phyloP scores from a whole-genome alignment of 1,140 invertebrate genomes.

The Zaprionus camerounensis region DNA sequence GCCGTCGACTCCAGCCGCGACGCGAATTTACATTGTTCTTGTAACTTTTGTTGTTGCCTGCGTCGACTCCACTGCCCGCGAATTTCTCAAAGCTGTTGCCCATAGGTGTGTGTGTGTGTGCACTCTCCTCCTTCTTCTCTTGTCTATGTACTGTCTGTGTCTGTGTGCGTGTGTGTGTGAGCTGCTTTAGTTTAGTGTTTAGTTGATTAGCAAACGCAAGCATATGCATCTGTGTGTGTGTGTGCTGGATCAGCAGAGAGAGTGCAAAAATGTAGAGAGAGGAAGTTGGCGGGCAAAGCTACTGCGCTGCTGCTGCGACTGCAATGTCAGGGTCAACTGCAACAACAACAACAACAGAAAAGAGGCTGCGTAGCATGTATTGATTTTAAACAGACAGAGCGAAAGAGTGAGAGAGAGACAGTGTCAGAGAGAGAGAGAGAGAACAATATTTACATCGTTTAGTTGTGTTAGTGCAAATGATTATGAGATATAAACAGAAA shows the following conservation, averaged over 20 bases:
- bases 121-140: not conserved
- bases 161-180: not conserved
- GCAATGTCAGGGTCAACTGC: slow-evolving; percentile 44
- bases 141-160: not conserved
- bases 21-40: slow-evolving; percentile 31
- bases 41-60: too few relatives aligned
- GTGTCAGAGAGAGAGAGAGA: not conserved
- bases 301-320: slow-evolving; percentile 26
- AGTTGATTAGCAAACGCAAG: not conserved
- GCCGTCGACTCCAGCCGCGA: slow-evolving; percentile 51
- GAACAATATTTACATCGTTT: not conserved
- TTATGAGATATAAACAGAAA: slow-evolving; percentile 1
- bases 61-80: slow-evolving; percentile 14
- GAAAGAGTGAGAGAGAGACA: not conserved
- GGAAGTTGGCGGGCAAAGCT: slow-evolving; percentile 52
- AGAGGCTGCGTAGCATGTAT: slow-evolving; percentile 26
- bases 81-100: slow-evolving; percentile 66
- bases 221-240: not conserved
- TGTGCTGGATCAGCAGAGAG: slow-evolving; percentile 30
- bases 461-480: not conserved
- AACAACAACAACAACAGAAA: slow-evolving; percentile 26
- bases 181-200: not conserved
- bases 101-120: slow-evolving; percentile 28
- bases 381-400: slow-evolving; percentile 32
- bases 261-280: slow-evolving; percentile 11